Evolutionary conservation across 2,113 vertebrate species (phyloP).

Genomic region (Misgurnus mizolepis): DNA sequence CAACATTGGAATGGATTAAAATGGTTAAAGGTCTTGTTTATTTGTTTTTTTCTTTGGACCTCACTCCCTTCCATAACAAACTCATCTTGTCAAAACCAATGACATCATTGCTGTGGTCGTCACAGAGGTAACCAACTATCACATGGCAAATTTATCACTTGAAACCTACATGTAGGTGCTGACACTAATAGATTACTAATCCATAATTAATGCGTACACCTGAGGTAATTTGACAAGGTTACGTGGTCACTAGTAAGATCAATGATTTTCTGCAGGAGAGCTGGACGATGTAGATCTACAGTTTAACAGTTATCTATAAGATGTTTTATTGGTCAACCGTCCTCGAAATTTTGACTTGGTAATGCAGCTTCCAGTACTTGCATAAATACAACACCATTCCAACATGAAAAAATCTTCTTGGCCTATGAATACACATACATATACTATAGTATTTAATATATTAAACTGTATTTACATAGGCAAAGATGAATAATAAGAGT

Average conservation of each 20-base stretch:
- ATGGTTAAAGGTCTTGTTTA: too few relatives aligned
- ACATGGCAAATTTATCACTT: neutral
- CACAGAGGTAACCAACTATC: neutral
- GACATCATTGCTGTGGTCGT: neutral
- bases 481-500: too few relatives aligned
- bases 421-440: too few relatives aligned
- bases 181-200: neutral
- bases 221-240: neutral
- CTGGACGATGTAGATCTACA: neutral
- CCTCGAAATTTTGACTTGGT: too few relatives aligned
- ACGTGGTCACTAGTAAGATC: neutral
- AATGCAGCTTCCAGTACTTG: too few relatives aligned
- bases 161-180: neutral
- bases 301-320: neutral
- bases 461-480: too few relatives aligned
- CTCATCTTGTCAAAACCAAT: neutral
- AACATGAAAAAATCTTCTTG: too few relatives aligned
- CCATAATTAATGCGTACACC: conserved; percentile 3
- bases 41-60: neutral
- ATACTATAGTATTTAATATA: too few relatives aligned
- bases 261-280: conserved; percentile 2
- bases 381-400: too few relatives aligned
- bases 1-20: too few relatives aligned
- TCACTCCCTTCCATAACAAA: neutral
- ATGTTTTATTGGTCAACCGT: neutral